Conservation (phyloP, 2,113 vertebrate species). For the Geococcyx californianus region DNA sequence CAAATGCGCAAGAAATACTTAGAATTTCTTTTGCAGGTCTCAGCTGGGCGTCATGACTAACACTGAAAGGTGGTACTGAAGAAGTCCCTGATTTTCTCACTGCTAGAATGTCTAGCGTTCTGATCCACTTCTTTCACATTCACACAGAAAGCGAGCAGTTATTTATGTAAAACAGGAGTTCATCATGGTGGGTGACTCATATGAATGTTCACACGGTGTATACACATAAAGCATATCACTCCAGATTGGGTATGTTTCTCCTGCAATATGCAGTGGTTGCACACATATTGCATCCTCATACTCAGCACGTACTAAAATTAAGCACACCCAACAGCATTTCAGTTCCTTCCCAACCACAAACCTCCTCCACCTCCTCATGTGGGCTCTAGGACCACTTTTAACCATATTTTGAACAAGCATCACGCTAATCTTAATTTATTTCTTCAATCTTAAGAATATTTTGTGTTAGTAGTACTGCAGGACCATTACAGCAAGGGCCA, state of each 20-base stretch:
- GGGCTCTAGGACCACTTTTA: background rate
- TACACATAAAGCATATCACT: background rate
- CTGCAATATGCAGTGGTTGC: background rate
- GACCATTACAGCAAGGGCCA: background rate
- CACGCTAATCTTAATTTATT: background rate
- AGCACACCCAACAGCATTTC: background rate
- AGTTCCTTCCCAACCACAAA: background rate
- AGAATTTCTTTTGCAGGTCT: background rate
- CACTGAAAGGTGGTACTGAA: background rate
- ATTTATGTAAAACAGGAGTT: background rate
- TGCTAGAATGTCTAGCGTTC: background rate
- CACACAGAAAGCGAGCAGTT: slow-evolving; percentile 4
- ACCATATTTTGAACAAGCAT: background rate
- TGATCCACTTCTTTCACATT: background rate
- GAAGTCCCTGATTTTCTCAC: background rate
- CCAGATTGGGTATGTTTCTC: background rate
- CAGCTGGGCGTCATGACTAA: background rate
- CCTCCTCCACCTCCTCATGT: background rate
- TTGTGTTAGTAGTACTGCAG: background rate
- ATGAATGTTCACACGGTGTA: background rate
- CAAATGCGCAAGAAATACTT: background rate
- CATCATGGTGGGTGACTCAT: background rate
- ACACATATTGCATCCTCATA: background rate
- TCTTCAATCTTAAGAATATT: background rate
- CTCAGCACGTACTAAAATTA: slow-evolving; percentile 1